Conservation (phyloP, 2,888 invertebrate species). For the Drymonia ruficornis region DNA sequence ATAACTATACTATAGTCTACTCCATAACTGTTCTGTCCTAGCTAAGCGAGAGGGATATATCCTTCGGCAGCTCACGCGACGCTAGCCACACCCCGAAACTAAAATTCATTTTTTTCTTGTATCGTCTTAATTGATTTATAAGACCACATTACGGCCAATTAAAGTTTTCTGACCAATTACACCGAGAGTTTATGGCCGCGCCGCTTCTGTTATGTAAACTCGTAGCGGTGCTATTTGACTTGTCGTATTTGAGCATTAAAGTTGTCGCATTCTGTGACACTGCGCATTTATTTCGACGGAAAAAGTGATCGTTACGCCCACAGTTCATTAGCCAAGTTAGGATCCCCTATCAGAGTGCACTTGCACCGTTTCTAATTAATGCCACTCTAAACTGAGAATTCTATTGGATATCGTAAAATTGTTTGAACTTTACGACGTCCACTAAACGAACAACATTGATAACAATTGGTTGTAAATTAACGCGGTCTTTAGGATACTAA, state of each 20-base stretch:
- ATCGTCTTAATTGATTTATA: conserved; percentile 78
- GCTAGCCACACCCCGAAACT: no score
- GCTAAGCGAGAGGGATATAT: no score
- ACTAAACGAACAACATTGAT: background rate
- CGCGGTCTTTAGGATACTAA: background rate
- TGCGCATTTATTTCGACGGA: conserved; percentile 40
- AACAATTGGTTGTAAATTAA: conserved; percentile 1
- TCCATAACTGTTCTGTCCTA: no score
- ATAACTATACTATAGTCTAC: no score
- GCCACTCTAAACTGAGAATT: conserved; percentile 17
- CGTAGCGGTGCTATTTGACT: conserved; percentile 43
- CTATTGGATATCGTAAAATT: conserved; percentile 20
- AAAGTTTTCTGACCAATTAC: conserved; percentile 64
- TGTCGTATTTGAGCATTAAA: background rate
- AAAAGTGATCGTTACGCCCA: conserved; percentile 37
- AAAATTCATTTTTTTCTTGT: no score
- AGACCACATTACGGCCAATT: conserved; percentile 69
- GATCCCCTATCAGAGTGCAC: conserved; percentile 23
- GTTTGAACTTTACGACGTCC: conserved; percentile 5
- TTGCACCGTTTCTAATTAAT: conserved; percentile 31
- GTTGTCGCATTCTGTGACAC: conserved; percentile 48
- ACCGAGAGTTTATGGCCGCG: conserved; percentile 49
- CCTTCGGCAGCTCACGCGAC: no score
- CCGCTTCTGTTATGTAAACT: conserved; percentile 50
- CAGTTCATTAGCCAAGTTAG: conserved; percentile 36